Conservation (phyloP, 2,113 vertebrate genomes). For the Lophura nycthemera region DNA sequence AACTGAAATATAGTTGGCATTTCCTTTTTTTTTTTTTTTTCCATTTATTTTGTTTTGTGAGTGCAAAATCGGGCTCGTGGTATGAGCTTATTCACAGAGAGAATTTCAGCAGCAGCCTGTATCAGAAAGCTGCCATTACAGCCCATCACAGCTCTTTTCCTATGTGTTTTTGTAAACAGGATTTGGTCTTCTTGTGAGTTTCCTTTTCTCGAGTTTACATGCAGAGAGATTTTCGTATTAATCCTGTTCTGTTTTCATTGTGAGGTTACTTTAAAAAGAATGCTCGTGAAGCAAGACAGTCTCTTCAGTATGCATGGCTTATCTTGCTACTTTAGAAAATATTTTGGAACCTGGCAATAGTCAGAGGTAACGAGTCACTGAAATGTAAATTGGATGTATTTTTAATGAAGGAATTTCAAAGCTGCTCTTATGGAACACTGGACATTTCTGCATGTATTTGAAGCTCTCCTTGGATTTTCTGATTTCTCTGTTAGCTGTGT, state of each 20-base stretch:
- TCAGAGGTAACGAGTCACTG: constrained; percentile 2
- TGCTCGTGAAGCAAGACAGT: constrained; percentile 14
- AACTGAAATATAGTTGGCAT: constrained; percentile 42
- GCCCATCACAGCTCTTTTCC: constrained; percentile 5
- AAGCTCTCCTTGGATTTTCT: background rate
- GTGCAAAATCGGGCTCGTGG: constrained; percentile 43
- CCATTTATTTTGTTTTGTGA: constrained; percentile 32
- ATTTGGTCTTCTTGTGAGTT: constrained; percentile 45
- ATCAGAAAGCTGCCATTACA: constrained; percentile 29
- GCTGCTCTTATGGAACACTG: background rate
- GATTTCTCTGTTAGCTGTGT: background rate
- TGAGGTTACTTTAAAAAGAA: background rate
- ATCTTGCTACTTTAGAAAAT: constrained; percentile 40
- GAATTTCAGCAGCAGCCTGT: constrained; percentile 19
- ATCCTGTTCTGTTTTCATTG: constrained; percentile 22
- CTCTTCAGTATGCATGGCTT: constrained; percentile 32
- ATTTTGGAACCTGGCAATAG: constrained; percentile 7
- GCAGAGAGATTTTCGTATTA: background rate
- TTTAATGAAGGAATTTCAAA: constrained; percentile 54
- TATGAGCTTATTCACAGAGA: background rate
- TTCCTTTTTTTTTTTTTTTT: constrained; percentile 56
- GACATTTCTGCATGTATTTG: background rate
- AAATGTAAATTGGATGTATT: constrained; percentile 29
- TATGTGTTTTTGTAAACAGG: constrained; percentile 51
- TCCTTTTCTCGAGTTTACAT: constrained; percentile 49